phyloP scores from a whole-genome alignment of 2,888 invertebrate genomes.

The Thecophora atra region DNA sequence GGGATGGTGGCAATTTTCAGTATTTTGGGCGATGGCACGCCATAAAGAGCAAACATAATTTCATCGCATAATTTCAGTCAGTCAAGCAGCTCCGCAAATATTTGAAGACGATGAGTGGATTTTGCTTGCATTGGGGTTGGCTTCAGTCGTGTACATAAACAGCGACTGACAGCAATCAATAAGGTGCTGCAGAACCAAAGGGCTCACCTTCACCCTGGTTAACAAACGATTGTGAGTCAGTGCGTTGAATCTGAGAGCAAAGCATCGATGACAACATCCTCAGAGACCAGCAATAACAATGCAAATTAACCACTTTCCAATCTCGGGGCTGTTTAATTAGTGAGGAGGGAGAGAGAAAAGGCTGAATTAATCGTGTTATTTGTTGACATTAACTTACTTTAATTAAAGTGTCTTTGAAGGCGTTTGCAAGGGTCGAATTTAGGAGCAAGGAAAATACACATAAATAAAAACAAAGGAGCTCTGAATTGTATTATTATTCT shows the following conservation, averaged over 20 bases:
- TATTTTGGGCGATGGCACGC: background rate
- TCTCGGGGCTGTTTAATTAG: constrained; percentile 7
- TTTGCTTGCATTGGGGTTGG: background rate
- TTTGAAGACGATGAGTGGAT: background rate
- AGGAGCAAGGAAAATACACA: too few species aligned
- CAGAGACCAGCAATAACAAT: constrained; percentile 9
- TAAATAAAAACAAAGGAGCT: too few species aligned
- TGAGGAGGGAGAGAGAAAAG: background rate
- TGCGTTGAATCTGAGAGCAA: too few species aligned
- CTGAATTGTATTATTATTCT: too few species aligned
- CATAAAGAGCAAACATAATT: constrained; percentile 2
- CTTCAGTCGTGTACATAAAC: background rate
- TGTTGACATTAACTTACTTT: too few species aligned
- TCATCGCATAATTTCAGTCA: background rate
- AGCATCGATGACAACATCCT: background rate
- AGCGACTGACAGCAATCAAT: constrained; percentile 1
- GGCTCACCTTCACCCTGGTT: background rate
- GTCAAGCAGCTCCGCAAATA: background rate
- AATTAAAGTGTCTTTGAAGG: too few species aligned
- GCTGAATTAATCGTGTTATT: background rate
- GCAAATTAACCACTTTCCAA: background rate
- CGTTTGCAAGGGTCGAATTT: too few species aligned
- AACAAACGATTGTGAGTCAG: too few species aligned
- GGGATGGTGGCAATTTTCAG: background rate
- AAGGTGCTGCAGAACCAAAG: background rate